Evolutionary conservation across 23 tunicate species (phyloP).

Genomic region (Ciona savignyi): DNA sequence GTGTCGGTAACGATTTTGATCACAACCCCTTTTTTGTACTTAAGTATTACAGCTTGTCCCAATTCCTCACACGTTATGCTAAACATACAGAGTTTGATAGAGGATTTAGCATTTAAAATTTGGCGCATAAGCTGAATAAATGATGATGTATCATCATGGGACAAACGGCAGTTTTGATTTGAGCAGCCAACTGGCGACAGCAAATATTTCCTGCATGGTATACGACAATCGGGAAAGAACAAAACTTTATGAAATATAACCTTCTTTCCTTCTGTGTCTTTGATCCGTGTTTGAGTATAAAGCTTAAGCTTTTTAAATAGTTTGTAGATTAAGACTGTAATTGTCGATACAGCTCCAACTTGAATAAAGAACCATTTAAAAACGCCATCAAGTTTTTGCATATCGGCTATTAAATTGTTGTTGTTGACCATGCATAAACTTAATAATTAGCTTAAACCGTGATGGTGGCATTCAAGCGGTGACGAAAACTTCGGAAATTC

Average conservation of each 20-base stretch:
- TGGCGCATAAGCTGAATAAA: conserved; percentile 56
- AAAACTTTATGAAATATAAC: conserved; percentile 75
- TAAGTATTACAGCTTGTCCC: conserved; percentile 43
- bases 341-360: too few relatives aligned
- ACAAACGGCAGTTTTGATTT: conserved; percentile 30
- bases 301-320: too few relatives aligned
- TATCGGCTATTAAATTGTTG: too few relatives aligned
- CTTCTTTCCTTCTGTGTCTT: too few relatives aligned
- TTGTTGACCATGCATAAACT: too few relatives aligned
- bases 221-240: conserved; percentile 68
- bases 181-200: conserved; percentile 67
- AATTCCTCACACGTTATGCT: conserved; percentile 84
- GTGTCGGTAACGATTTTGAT: conserved; percentile 70
- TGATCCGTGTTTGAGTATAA: too few relatives aligned
- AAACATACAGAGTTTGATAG: conserved; percentile 77
- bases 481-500: too few relatives aligned
- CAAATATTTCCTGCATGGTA: conserved; percentile 49
- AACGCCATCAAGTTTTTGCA: too few relatives aligned
- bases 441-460: too few relatives aligned
- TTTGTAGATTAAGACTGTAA: too few relatives aligned
- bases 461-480: too few relatives aligned
- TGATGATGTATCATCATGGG: conserved; percentile 63
- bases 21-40: conserved; percentile 50
- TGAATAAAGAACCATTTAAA: conserved; percentile 26
- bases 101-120: conserved; percentile 33